These are phyloP conservation scores for Lepidonotus clava DNA, from an alignment of 2,888 invertebrate species.

Conservation along the genomic window DNA sequence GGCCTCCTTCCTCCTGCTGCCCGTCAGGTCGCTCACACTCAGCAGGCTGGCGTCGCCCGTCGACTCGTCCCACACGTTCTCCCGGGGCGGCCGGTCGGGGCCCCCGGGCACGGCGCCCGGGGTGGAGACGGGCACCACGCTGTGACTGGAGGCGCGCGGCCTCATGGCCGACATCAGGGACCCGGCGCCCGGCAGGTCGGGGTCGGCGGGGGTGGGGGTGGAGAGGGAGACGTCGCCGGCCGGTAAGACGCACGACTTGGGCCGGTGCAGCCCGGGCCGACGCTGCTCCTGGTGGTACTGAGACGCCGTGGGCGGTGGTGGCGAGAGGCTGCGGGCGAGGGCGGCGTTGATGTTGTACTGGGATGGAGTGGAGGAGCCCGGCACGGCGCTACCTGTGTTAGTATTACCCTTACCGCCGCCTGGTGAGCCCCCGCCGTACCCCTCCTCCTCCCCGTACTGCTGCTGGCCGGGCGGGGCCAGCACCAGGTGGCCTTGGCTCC, in stretches of 20 bases:
- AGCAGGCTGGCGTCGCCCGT: not conserved
- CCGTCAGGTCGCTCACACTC: conserved; percentile 3
- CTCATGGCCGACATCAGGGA: not conserved
- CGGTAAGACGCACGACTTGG: not conserved
- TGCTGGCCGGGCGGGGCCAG: not conserved
- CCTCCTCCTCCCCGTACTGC: not conserved
- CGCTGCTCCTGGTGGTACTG: not conserved
- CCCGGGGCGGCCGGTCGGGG: not conserved
- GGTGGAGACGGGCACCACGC: not conserved
- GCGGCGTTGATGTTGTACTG: conserved; percentile 25
- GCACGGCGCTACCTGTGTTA: not conserved
- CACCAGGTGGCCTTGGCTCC: conserved; percentile 41
- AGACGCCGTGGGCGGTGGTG: not conserved
- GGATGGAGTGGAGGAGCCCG: not conserved
- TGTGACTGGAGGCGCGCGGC: not conserved
- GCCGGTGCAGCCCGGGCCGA: not conserved
- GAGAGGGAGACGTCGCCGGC: not conserved
- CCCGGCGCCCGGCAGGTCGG: not conserved
- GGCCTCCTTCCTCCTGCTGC: not conserved
- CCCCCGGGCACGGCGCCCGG: not conserved
- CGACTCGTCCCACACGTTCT: conserved; percentile 49
- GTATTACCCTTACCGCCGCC: not conserved
- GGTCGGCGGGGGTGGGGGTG: not conserved
- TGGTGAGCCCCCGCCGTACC: not conserved
- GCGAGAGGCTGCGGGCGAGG: conserved; percentile 12